A percentile compares a stretch with the other conserved stretches of the same genome.
Evolutionary conservation across 2,888 invertebrate genomes (phyloP).

Genomic region (Gonocerus acuteangulatus): DNA sequence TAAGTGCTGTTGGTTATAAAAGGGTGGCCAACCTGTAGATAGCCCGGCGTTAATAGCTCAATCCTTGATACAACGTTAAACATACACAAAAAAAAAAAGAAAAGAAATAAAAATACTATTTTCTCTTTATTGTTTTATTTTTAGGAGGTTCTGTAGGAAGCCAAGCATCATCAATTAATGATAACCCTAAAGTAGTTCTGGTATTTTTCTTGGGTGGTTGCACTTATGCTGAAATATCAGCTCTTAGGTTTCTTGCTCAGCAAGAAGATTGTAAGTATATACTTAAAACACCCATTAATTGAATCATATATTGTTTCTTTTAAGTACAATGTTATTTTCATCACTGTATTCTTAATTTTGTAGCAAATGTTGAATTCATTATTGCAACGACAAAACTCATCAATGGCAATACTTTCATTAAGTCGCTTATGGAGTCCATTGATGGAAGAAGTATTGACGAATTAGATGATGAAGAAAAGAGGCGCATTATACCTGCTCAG

Average conservation of each 20-base stretch:
- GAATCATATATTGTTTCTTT: too few relatives aligned
- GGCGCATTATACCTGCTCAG: too few relatives aligned
- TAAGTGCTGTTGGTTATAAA: too few relatives aligned
- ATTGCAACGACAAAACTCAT: conserved; percentile 87
- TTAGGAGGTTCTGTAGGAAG: conserved; percentile 51
- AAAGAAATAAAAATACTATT: too few relatives aligned
- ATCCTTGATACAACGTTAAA: too few relatives aligned
- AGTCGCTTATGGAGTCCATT: conserved; percentile 50
- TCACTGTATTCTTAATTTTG: conserved; percentile 34
- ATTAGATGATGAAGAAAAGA: too few relatives aligned
- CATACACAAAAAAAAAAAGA: too few relatives aligned
- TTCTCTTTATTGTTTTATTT: conserved; percentile 28
- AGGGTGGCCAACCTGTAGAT: too few relatives aligned
- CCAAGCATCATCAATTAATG: conserved; percentile 49
- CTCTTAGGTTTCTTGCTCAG: conserved; percentile 51
- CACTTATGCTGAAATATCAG: conserved; percentile 82
- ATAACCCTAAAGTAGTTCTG: conserved; percentile 65
- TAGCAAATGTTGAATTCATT: conserved; percentile 76
- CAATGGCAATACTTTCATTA: conserved; percentile 79
- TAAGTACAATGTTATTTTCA: too few relatives aligned
- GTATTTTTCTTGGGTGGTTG: conserved; percentile 96
- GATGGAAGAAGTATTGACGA: background rate
- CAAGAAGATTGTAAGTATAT: conserved; percentile 49
- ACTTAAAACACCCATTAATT: too few relatives aligned
- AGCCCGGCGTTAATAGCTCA: too few relatives aligned